Evolutionary conservation across 2,888 invertebrate genomes (phyloP).

Genomic region (Fragum fragum): DNA sequence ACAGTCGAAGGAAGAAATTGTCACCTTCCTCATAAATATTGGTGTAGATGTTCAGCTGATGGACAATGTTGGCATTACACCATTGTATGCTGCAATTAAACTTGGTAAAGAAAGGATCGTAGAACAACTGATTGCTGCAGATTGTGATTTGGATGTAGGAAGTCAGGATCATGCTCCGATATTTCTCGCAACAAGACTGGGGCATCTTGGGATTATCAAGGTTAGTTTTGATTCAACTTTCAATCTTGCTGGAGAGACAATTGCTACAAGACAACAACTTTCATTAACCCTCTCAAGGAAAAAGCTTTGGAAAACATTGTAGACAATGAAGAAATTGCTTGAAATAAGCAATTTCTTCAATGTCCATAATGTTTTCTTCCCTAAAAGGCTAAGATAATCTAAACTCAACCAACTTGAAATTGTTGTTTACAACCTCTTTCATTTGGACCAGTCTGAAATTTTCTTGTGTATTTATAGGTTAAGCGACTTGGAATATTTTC

Average conservation of each 20-base stretch:
- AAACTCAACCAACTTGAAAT: too few species aligned
- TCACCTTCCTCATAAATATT: constrained; percentile 94
- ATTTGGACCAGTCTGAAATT: not conserved
- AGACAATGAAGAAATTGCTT: too few species aligned
- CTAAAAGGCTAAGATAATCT: too few species aligned
- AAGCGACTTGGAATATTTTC: not conserved
- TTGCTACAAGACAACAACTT: too few species aligned
- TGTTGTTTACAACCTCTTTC: too few species aligned
- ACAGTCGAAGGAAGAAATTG: constrained; percentile 93
- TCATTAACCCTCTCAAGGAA: too few species aligned
- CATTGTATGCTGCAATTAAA: constrained; percentile 77
- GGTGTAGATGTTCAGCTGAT: constrained; percentile 91
- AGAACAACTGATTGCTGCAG: constrained; percentile 68
- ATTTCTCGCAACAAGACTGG: constrained; percentile 77
- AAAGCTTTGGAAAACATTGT: too few species aligned
- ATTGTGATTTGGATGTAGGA: constrained; percentile 78
- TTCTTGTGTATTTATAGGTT: not conserved
- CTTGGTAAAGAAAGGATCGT: constrained; percentile 65
- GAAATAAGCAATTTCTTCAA: too few species aligned
- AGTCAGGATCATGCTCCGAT: constrained; percentile 80
- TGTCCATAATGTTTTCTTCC: too few species aligned
- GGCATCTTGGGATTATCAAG: constrained; percentile 72
- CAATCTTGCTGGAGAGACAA: too few species aligned
- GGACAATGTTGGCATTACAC: constrained; percentile 79
- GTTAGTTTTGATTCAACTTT: constrained; percentile 45